phyloP scores from a whole-genome alignment of 2,113 vertebrate genomes.

The Eptesicus fuscus region DNA sequence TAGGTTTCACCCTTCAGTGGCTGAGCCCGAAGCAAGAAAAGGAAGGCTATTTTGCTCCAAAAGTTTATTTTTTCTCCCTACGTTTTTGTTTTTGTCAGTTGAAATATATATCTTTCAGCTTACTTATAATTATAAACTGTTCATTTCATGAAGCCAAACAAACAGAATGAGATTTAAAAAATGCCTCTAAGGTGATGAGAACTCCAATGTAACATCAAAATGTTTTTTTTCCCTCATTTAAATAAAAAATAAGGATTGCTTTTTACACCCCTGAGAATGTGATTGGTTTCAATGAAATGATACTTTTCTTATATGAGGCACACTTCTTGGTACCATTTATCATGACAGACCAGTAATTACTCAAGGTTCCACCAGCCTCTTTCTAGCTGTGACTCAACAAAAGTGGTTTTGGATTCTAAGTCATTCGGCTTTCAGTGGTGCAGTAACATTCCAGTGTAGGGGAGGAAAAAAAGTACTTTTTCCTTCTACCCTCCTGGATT shows the following conservation, averaged over 20 bases:
- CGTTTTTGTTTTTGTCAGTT: not conserved
- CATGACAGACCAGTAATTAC: constrained; percentile 38
- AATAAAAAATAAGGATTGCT: constrained; percentile 10
- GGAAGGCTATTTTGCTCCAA: not conserved
- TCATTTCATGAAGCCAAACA: constrained; percentile 31
- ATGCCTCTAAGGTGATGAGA: not conserved
- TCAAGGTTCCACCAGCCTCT: not conserved
- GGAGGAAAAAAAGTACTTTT: not conserved
- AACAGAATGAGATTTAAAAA: constrained; percentile 12
- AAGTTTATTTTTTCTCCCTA: not conserved
- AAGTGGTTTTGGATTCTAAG: not conserved
- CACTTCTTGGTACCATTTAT: constrained; percentile 29
- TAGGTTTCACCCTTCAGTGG: not conserved
- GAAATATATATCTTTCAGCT: not conserved
- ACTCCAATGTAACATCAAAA: not conserved
- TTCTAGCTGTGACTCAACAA: not conserved
- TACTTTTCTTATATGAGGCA: constrained; percentile 33
- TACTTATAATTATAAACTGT: constrained; percentile 11
- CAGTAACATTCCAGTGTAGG: not conserved
- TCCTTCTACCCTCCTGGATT: not conserved
- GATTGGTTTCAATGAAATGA: constrained; percentile 30
- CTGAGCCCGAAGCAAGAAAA: not conserved
- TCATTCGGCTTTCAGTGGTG: not conserved
- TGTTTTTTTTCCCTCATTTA: constrained; percentile 20
- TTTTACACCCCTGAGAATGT: constrained; percentile 19